A percentile compares a stretch with the other conserved stretches of the same genome.
Conservation (phyloP, 1,140 invertebrate species). For the Holotrichia oblita region DNA sequence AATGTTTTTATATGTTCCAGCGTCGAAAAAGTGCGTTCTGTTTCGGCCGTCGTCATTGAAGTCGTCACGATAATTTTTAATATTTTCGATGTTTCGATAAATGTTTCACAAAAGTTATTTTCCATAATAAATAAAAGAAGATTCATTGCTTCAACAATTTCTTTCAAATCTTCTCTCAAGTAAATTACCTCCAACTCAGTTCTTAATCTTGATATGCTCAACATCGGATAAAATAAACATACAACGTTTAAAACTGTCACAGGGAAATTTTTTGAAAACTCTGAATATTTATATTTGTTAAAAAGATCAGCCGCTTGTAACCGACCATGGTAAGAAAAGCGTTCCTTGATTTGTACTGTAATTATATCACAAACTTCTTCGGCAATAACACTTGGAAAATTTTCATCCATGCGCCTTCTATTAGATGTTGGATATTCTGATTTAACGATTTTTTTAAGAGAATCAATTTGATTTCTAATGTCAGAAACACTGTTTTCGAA, state of each 20-base stretch:
- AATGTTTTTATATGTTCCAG: too few species aligned
- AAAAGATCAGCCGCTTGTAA: slow-evolving; percentile 37
- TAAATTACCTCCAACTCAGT: background rate
- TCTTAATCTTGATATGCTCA: background rate
- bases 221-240: background rate
- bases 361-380: slow-evolving; percentile 50
- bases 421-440: background rate
- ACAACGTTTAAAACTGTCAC: background rate
- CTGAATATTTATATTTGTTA: background rate
- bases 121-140: background rate
- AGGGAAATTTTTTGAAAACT: background rate
- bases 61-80: slow-evolving; percentile 48
- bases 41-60: slow-evolving; percentile 52
- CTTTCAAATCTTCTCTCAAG: background rate
- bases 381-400: slow-evolving; percentile 11
- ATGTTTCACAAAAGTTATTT: background rate
- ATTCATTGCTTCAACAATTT: background rate
- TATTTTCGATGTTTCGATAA: slow-evolving; percentile 46
- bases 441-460: background rate
- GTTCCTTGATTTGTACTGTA: slow-evolving; percentile 39
- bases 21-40: too few species aligned
- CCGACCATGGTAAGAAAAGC: slow-evolving; percentile 47
- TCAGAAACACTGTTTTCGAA: slow-evolving; percentile 39
- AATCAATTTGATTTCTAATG: slow-evolving; percentile 32
- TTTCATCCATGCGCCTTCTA: background rate